Percentiles rank a stretch among this genome's conserved stretches.
phyloP scores from a whole-genome alignment of 2,113 vertebrate genomes.

The Nannospalax galili region DNA sequence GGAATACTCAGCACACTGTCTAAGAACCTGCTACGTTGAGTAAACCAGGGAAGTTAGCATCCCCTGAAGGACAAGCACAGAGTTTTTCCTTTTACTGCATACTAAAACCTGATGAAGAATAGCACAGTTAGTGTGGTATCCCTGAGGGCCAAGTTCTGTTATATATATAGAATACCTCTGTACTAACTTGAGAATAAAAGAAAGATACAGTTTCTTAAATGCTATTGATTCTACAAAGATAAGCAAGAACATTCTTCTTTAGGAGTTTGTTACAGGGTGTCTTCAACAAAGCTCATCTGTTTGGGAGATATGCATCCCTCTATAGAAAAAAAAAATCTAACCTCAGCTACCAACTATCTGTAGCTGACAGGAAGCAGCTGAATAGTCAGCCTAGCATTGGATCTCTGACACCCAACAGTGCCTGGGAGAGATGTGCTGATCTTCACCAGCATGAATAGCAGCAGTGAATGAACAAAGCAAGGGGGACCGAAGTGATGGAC shows the following conservation, averaged over 20 bases:
- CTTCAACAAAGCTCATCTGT: not conserved
- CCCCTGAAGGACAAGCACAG: not conserved
- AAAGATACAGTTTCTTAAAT: conserved; percentile 38
- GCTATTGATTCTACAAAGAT: conserved; percentile 18
- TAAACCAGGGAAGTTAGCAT: not conserved
- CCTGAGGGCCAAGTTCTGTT: not conserved
- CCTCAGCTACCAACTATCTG: not conserved
- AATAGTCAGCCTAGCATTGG: not conserved
- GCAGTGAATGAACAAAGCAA: not conserved
- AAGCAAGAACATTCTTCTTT: not conserved
- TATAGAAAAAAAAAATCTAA: not conserved
- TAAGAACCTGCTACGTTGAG: not conserved
- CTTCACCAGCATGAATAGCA: not conserved
- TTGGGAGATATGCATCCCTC: not conserved
- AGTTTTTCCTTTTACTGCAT: not conserved
- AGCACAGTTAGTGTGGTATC: not conserved
- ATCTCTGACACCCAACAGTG: not conserved
- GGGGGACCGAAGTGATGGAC: conserved; percentile 49
- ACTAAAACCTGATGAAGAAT: conserved; percentile 38
- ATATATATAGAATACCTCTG: not conserved
- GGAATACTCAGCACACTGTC: not conserved
- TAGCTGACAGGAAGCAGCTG: not conserved
- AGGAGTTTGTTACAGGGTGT: rapidly evolving
- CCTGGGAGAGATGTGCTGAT: not conserved
- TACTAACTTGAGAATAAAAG: not conserved